Base-by-base conservation (phyloP, 2,113 vertebrate species). In the Hemibagrus wyckioides region DNA sequence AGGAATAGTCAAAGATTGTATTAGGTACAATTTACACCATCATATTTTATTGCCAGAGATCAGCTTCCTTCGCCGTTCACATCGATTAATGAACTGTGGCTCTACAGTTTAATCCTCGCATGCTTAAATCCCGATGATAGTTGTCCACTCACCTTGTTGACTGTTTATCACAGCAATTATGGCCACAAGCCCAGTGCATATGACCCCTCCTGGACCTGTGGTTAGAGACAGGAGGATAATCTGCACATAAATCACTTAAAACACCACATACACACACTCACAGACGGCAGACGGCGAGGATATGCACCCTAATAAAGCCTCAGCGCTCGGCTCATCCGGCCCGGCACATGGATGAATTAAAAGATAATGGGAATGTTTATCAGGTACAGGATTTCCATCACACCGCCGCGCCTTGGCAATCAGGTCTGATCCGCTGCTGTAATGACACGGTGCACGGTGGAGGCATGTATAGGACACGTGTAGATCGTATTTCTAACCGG, bases 131-230 rank as follows among this genome's bases (percentile, higher is more conserved):
- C 80, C 41, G 69, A 54, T 19, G 15, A 44, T 19, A 63, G 44
- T 88, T 54, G 10, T 59, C 48, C 63, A 28, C 63, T 69, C 59
- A 39, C 25, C 28, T 83, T 85, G 65, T 82, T 82, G 54, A 84
- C 82, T 65, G 69, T 84, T 80, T 81, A 86, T 89, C 75, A 84
- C 28, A 23, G 44, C 87, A 86, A 88, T 88, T 88, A 88, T 61
- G 48, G 56, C 48, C 41, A 67, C 50, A 41, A 80, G 48, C 76
- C 83, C 28, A 28, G 65, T 87, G 83, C 85, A 77, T 82, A 85
- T 88, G 89, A 88, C 86, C 90, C 63, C 82, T 56, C 81, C 57
- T 93, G 82, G 88, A 92, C 91, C 91, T 85, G 71, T 87, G 36
- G 82, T 92, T 85, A 88, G 87, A 91, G 59, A 86, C 44, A 77